Evolutionary conservation across 2,797 vertebrate genomes (phyloP).

Genomic region (Tadarida brasiliensis): DNA sequence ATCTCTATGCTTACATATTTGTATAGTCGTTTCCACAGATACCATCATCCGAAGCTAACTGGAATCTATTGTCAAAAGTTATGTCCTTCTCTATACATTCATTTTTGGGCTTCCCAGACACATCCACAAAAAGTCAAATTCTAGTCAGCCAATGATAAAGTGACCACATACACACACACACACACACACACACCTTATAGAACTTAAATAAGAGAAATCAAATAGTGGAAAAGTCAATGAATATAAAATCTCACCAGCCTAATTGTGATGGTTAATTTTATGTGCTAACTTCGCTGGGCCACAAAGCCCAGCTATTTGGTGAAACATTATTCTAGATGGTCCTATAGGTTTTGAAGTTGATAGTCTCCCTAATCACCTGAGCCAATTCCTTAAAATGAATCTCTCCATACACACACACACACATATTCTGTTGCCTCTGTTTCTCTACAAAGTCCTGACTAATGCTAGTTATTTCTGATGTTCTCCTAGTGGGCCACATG

Average conservation of each 20-base stretch:
- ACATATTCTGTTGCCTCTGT: neutral
- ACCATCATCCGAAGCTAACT: neutral
- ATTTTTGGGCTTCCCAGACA: neutral
- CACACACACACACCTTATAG: neutral
- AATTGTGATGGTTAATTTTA: neutral
- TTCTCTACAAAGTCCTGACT: neutral
- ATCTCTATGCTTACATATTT: neutral
- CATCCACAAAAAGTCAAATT: slow-evolving; percentile 18
- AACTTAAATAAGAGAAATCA: neutral
- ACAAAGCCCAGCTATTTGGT: neutral
- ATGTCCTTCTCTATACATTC: neutral
- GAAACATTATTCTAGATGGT: neutral
- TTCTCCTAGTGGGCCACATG: neutral
- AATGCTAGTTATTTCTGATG: neutral
- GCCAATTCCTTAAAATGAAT: neutral
- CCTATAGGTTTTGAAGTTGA: neutral
- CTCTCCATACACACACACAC: neutral
- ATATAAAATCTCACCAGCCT: neutral
- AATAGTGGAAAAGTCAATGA: neutral
- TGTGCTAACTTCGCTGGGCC: neutral
- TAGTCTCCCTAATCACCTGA: neutral
- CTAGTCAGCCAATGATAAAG: neutral
- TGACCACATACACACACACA: neutral
- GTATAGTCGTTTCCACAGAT: neutral
- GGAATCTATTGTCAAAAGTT: neutral